These are phyloP conservation scores for Drosophila bifasciata DNA, from an alignment of 1,140 invertebrate genomes.

Conservation along the genomic window DNA sequence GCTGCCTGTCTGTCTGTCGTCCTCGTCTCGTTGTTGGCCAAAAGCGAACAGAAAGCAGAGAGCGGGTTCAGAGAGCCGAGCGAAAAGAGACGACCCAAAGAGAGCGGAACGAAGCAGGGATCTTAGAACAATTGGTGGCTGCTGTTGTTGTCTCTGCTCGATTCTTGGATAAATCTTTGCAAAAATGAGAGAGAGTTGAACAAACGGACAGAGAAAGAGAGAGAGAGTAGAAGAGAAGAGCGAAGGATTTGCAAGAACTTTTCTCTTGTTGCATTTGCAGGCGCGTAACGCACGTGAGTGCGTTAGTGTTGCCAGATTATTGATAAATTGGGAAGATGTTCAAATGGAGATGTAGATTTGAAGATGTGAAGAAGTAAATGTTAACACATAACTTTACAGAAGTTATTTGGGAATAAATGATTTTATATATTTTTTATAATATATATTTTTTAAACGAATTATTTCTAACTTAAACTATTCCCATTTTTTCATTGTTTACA, in stretches of 20 bases:
- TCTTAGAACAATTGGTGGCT: constrained; percentile 45
- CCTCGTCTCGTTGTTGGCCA: constrained; percentile 23
- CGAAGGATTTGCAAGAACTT: constrained; percentile 17
- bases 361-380: not conserved
- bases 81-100: no score
- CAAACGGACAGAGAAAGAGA: constrained; percentile 6
- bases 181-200: constrained; percentile 4
- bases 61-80: no score
- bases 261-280: constrained; percentile 62
- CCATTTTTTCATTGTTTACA: not conserved
- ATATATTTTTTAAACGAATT: not conserved
- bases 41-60: no score
- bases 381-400: not conserved
- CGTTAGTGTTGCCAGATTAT: constrained; percentile 43
- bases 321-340: not conserved
- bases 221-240: constrained; percentile 16
- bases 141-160: constrained; percentile 20
- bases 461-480: not conserved
- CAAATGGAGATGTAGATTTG: not conserved
- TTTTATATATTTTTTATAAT: not conserved
- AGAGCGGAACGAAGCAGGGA: constrained; percentile 28
- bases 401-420: not conserved
- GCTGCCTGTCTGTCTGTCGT: constrained; percentile 16
- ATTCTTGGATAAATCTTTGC: constrained; percentile 47
- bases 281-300: constrained; percentile 52